Evolutionary conservation across 2,888 invertebrate genomes (phyloP), one percentile per base, ranked within the genome.

Genomic region (Heliconius cydno): DNA sequence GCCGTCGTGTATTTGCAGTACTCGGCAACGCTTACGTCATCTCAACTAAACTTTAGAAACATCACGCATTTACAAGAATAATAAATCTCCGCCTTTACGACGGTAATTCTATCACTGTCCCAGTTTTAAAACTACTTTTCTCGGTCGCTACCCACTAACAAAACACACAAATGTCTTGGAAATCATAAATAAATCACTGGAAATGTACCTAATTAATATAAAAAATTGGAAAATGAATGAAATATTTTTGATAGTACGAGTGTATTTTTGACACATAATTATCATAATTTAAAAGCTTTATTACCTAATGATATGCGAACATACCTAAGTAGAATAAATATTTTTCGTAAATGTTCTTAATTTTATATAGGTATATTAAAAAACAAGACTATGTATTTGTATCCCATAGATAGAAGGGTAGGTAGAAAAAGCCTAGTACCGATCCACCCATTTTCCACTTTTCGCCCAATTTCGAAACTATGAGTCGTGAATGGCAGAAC

Each of bases 41-140:
- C 70, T 77, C 52, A 67, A 28, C 71, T 22, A 70, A 63, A 74
- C 46, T 76, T 78, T 75, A 80, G 70, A 72, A 75, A 63, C 79
- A 76, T 80, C 79, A 79, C 72, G 80, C 87, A 86, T 89, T 88
- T 87, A 88, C 85, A 86, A 84, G 86, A 87, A 85, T 85, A 87
- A 84, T 87, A 86, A 86, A 86, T 87, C 86, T 83, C 84, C 75
- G 83, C 84, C 85, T 88, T 89, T 87, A 88, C 86, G 87, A 87
- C 83, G 83, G 80, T 86, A 82, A 86, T 86, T 85, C 76, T 85
- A 82, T 86, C 82, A 85, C 83, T 87, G 88, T 85, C 84, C 86
- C 82, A 87, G 87, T 86, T 90, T 87, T 84, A 78, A 72, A 78
- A 76, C 79, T 79, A 74, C 79, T 78, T 76, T 79, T 73, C 73